These are phyloP conservation scores for Poecilus cupreus DNA, from an alignment of 2,888 invertebrate genomes.

Conservation along the genomic window DNA sequence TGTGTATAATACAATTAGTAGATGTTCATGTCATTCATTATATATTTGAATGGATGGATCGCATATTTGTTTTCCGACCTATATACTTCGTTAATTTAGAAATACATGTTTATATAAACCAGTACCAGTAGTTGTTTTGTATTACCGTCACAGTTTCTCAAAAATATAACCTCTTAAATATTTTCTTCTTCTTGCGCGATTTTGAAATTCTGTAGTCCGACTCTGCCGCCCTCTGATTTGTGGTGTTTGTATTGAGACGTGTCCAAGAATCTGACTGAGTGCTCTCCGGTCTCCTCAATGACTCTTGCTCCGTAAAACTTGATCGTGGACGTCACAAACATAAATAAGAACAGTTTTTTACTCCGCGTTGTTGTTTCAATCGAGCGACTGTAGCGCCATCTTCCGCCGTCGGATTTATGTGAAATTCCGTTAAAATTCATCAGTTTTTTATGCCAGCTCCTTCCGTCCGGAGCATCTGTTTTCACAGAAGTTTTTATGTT, in stretches of 20 bases:
- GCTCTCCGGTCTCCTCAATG: constrained; percentile 42
- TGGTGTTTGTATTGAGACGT: constrained; percentile 57
- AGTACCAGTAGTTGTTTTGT: no score
- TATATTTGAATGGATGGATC: no score
- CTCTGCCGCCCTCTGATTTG: constrained; percentile 41
- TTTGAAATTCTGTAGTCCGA: not conserved
- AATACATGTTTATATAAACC: no score
- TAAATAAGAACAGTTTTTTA: constrained; percentile 57
- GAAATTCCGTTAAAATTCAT: constrained; percentile 49
- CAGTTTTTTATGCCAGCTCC: constrained; percentile 50
- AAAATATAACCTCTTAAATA: no score
- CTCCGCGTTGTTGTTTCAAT: constrained; percentile 48
- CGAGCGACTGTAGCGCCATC: constrained; percentile 15
- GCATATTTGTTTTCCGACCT: no score
- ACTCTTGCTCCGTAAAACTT: constrained; percentile 50
- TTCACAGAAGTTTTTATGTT: constrained; percentile 49
- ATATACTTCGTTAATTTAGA: no score
- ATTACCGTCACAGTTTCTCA: no score
- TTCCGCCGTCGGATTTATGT: constrained; percentile 35
- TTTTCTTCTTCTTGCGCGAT: no score
- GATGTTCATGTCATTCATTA: no score
- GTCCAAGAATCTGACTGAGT: constrained; percentile 53
- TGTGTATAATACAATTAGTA: no score
- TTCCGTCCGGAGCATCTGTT: constrained; percentile 52
- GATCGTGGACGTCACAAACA: constrained; percentile 52